A percentile compares a stretch with the other conserved stretches of the same genome.
Conservation (phyloP, 37 sponge, comb jelly and placozoan species). For the Haliclona indistincta region DNA sequence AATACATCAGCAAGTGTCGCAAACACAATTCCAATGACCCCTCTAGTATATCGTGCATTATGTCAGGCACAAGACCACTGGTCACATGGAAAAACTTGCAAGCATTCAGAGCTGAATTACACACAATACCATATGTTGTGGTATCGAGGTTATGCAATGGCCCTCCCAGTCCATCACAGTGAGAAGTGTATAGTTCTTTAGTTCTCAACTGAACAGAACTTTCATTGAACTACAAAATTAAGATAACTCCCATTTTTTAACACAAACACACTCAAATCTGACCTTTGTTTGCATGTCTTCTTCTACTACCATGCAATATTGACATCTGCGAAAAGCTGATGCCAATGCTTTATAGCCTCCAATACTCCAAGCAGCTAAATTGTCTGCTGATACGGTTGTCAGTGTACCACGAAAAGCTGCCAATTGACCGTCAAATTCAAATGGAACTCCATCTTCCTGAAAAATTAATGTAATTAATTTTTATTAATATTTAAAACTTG, state of each 20-base stretch:
- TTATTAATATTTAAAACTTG: neutral
- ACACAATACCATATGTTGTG: conserved; percentile 17
- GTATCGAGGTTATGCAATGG: neutral
- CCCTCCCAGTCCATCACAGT: conserved; percentile 1
- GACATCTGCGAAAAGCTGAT: conserved; percentile 25
- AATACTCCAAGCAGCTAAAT: conserved; percentile 1
- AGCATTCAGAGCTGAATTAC: conserved; percentile 2
- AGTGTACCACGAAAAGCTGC: conserved; percentile 10
- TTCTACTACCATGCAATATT: conserved; percentile 1
- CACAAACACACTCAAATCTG: neutral
- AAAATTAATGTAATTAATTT: neutral
- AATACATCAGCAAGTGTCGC: conserved; percentile 1
- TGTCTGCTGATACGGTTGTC: conserved; percentile 13
- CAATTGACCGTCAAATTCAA: neutral
- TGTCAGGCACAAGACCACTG: conserved; percentile 20
- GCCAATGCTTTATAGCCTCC: conserved; percentile 18
- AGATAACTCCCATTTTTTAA: neutral
- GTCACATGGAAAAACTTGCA: neutral
- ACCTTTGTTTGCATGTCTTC: conserved; percentile 21
- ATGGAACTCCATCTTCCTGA: conserved; percentile 12
- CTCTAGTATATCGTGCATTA: conserved; percentile 25
- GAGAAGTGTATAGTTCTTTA: neutral
- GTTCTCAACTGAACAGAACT: conserved; percentile 1
- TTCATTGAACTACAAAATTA: neutral
- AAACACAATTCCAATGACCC: conserved; percentile 21